These are phyloP conservation scores for Phortica okadai DNA, from an alignment of 2,888 invertebrate species.

Conservation along the genomic window DNA sequence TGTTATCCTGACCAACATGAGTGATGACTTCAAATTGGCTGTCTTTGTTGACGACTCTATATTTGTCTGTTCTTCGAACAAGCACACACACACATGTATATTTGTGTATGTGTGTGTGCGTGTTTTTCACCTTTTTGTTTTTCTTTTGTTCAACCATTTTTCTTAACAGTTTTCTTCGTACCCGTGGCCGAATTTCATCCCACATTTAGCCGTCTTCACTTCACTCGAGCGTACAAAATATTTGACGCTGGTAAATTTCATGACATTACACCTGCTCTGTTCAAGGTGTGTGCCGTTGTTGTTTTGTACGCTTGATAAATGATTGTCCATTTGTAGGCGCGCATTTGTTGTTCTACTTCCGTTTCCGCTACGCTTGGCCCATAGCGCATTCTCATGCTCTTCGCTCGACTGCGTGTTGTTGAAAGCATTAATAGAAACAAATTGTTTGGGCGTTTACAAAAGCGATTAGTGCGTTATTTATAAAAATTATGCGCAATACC, in stretches of 20 bases:
- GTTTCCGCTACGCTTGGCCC: no score
- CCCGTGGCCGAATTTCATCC: not conserved
- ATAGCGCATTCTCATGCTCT: not conserved
- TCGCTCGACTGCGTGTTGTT: constrained; percentile 13
- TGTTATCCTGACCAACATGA: constrained; percentile 43
- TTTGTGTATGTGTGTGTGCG: not conserved
- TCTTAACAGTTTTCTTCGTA: constrained; percentile 22
- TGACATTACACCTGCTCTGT: constrained; percentile 24
- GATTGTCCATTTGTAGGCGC: constrained; percentile 67
- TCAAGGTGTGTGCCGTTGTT: not conserved
- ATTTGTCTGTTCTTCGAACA: not conserved
- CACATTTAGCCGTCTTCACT: not conserved
- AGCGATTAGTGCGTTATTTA: constrained; percentile 65
- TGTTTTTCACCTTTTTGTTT: not conserved
- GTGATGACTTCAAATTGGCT: constrained; percentile 69
- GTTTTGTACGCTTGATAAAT: constrained; percentile 56
- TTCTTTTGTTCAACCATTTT: constrained; percentile 6
- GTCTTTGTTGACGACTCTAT: constrained; percentile 53
- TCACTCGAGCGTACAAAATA: not conserved
- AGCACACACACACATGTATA: not conserved
- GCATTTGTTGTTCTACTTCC: not conserved
- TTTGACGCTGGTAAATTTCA: constrained; percentile 27
- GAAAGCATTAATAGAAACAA: constrained; percentile 62
- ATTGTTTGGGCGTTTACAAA: constrained; percentile 51
- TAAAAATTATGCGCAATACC: constrained; percentile 58